Evolutionary conservation across 2,888 invertebrate species (phyloP).

Genomic region (Idaea biselata): DNA sequence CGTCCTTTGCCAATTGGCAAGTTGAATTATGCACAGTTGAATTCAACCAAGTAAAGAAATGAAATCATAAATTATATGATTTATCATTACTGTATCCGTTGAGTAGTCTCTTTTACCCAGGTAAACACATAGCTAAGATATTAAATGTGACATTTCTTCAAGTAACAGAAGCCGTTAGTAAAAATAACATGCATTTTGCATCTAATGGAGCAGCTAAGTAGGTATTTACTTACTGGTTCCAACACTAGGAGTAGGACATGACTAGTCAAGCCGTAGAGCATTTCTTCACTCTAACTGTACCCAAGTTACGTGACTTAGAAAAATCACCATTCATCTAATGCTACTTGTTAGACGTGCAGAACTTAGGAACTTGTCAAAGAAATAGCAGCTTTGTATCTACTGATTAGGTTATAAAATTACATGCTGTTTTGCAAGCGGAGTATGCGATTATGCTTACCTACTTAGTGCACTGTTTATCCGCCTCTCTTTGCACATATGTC

Average conservation of each 20-base stretch:
- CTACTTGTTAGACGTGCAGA: constrained; percentile 27
- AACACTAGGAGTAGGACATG: constrained; percentile 17
- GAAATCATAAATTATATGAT: too few species aligned
- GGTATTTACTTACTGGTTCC: constrained; percentile 17
- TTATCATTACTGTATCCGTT: too few species aligned
- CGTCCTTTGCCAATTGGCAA: too few species aligned
- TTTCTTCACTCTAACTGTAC: constrained; percentile 47
- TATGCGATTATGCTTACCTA: constrained; percentile 15
- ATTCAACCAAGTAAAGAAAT: too few species aligned
- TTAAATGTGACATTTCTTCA: not conserved
- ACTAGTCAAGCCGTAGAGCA: not conserved
- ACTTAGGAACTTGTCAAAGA: constrained; percentile 11
- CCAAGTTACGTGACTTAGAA: constrained; percentile 59
- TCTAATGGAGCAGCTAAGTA: not conserved
- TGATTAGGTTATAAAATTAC: constrained; percentile 11
- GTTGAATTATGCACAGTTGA: too few species aligned
- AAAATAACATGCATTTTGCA: constrained; percentile 14
- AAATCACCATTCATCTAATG: constrained; percentile 50
- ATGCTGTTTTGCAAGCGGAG: constrained; percentile 13
- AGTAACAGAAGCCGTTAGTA: constrained; percentile 14
- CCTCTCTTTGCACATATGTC: constrained; percentile 42
- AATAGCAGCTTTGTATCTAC: constrained; percentile 16
- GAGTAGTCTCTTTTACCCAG: not conserved
- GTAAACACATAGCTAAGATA: constrained; percentile 12
- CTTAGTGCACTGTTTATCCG: constrained; percentile 28